These are phyloP conservation scores for Punctoribates punctum DNA, from an alignment of 2,888 invertebrate species.

Conservation along the genomic window DNA sequence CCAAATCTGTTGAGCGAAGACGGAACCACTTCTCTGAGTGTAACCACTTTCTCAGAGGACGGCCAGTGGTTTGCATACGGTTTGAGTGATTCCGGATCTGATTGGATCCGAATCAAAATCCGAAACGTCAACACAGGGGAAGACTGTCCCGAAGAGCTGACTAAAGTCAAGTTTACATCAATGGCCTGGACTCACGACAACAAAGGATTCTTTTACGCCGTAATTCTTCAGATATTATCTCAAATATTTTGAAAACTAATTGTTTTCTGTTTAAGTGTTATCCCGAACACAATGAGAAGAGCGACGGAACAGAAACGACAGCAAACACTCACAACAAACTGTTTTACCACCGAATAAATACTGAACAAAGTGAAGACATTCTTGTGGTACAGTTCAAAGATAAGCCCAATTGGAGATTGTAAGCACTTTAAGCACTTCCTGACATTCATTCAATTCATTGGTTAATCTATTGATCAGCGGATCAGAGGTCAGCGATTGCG, in stretches of 20 bases:
- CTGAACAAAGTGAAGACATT: constrained; percentile 78
- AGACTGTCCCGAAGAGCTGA: constrained; percentile 81
- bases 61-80: constrained; percentile 86
- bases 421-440: constrained; percentile 53
- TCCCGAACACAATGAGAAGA: constrained; percentile 73
- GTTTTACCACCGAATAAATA: constrained; percentile 84
- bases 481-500: constrained; percentile 83
- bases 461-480: constrained; percentile 60
- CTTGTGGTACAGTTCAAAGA: constrained; percentile 84
- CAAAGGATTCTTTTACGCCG: constrained; percentile 80
- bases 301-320: constrained; percentile 86
- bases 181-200: constrained; percentile 94
- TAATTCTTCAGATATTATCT: constrained; percentile 37
- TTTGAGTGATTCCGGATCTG: constrained; percentile 86
- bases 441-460: not conserved
- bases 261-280: constrained; percentile 62
- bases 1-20: constrained; percentile 87
- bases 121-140: constrained; percentile 60
- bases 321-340: constrained; percentile 85
- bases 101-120: constrained; percentile 81
- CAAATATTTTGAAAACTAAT: not conserved
- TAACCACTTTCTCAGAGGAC: constrained; percentile 79
- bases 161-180: constrained; percentile 84
- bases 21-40: constrained; percentile 57
- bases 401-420: constrained; percentile 85